These are phyloP conservation scores for Rhinoraja longicauda DNA, from an alignment of 2,797 vertebrate species.

Conservation along the genomic window DNA sequence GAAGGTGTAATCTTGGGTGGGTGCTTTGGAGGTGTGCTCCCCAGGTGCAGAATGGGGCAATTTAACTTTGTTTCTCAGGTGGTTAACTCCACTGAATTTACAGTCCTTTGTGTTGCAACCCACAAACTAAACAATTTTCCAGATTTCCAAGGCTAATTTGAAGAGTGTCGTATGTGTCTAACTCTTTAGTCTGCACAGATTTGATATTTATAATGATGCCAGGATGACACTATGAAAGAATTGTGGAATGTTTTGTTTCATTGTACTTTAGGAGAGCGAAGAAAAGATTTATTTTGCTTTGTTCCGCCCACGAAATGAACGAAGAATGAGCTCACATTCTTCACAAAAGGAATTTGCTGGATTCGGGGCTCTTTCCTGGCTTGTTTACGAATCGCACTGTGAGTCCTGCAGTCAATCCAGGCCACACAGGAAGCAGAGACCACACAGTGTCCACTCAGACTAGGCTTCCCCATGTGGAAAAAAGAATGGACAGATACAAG, in stretches of 20 bases:
- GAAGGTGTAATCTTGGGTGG: neutral
- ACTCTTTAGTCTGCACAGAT: neutral
- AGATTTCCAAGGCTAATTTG: neutral
- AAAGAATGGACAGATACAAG: neutral
- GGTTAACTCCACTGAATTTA: neutral
- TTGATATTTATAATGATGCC: neutral
- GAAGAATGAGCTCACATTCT: neutral
- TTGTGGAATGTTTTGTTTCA: neutral
- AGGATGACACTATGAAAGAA: neutral
- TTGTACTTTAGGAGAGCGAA: constrained; percentile 10
- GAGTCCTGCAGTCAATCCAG: neutral
- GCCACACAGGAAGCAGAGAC: neutral
- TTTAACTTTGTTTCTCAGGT: neutral
- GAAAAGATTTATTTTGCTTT: neutral
- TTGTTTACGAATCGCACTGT: neutral
- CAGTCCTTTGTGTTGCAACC: neutral
- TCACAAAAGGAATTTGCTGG: neutral
- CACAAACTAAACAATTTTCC: constrained; percentile 18
- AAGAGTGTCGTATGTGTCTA: neutral
- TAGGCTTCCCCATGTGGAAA: neutral
- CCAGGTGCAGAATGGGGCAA: neutral
- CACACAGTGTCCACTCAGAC: neutral
- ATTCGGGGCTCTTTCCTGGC: neutral
- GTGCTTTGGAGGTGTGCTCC: neutral
- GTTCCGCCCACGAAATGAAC: neutral